A percentile compares a stretch with the other conserved stretches of the same genome.
Conservation (phyloP, 2,888 invertebrate species). For the Polydesmus complanatus region DNA sequence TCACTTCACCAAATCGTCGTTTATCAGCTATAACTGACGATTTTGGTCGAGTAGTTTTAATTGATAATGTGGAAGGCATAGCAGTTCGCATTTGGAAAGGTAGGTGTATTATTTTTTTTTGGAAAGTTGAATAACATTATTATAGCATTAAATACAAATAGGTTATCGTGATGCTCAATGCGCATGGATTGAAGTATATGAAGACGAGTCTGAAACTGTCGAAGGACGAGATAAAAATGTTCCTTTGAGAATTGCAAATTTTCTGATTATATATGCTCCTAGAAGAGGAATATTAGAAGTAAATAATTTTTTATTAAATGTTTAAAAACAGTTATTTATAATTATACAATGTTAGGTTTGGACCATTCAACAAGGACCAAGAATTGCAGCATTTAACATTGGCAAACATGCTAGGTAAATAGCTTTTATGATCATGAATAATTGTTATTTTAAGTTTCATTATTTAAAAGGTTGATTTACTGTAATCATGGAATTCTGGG, state of each 20-base stretch:
- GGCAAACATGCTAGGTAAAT: slow-evolving; percentile 55
- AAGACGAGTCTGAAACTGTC: slow-evolving; percentile 30
- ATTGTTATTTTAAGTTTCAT: neutral
- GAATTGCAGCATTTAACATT: slow-evolving; percentile 81
- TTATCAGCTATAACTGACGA: slow-evolving; percentile 71
- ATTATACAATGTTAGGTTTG: slow-evolving; percentile 44
- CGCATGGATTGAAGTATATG: slow-evolving; percentile 74
- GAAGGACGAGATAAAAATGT: slow-evolving; percentile 12
- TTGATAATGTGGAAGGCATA: slow-evolving; percentile 66
- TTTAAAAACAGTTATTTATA: neutral
- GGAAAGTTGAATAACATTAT: slow-evolving; percentile 14
- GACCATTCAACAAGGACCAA: slow-evolving; percentile 73
- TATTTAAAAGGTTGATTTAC: slow-evolving; percentile 2
- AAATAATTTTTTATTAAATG: slow-evolving; percentile 8
- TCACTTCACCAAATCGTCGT: slow-evolving; percentile 61
- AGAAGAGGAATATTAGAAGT: slow-evolving; percentile 79
- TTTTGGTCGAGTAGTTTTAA: slow-evolving; percentile 70
- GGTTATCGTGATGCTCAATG: slow-evolving; percentile 89
- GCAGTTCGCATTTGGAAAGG: slow-evolving; percentile 80
- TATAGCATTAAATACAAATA: slow-evolving; percentile 19
- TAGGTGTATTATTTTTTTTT: slow-evolving; percentile 19
- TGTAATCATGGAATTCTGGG: slow-evolving; percentile 63
- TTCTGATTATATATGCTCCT: slow-evolving; percentile 84
- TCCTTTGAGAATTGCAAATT: slow-evolving; percentile 49
- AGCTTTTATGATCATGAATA: neutral